phyloP scores from a whole-genome alignment of 2,113 vertebrate species.

The Prunella himalayana region DNA sequence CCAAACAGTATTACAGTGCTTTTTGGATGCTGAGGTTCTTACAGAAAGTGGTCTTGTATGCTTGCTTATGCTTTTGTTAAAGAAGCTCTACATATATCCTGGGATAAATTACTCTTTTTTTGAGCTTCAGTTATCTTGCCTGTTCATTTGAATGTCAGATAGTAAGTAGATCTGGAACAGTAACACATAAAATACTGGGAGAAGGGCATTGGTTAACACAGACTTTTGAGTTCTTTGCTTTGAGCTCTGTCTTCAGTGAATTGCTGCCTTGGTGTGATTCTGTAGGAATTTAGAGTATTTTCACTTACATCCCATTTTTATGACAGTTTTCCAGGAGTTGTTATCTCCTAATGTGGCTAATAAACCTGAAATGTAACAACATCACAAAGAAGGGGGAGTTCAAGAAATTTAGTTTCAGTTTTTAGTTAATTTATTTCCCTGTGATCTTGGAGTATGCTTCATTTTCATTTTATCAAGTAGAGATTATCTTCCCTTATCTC shows the following conservation, averaged over 20 bases:
- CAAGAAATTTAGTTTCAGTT: background rate
- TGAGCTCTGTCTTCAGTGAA: background rate
- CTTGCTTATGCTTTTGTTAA: background rate
- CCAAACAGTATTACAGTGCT: background rate
- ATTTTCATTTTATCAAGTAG: background rate
- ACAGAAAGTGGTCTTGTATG: background rate
- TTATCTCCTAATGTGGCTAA: background rate
- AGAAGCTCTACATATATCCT: background rate
- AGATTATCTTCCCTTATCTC: background rate
- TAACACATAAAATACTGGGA: background rate
- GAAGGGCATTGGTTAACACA: background rate
- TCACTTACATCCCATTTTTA: background rate
- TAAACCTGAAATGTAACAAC: background rate
- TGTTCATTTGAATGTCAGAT: background rate
- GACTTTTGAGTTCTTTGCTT: background rate
- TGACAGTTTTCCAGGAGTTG: background rate
- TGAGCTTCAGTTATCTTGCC: background rate
- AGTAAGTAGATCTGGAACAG: background rate
- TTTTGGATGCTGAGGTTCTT: background rate
- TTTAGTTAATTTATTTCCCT: background rate
- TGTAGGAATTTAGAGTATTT: background rate
- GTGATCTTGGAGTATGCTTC: background rate
- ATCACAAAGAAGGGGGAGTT: background rate
- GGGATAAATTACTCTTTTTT: background rate
- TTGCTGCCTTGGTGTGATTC: background rate